Conservation (phyloP, 2,888 invertebrate species). For the Heteromurus nitidus region DNA sequence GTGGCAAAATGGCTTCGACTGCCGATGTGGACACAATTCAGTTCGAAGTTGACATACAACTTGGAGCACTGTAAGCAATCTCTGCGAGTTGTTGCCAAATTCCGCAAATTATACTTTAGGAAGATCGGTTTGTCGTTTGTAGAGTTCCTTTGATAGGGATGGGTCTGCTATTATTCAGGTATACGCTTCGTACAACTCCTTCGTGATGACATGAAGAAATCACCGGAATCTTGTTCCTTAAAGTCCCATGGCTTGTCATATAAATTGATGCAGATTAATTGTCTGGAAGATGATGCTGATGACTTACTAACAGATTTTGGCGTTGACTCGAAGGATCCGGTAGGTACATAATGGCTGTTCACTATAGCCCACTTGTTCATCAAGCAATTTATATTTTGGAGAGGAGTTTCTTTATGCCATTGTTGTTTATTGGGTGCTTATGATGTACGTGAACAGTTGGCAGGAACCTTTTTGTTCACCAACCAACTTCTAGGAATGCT, state of each 20-base stretch:
- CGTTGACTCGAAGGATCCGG: slow-evolving; percentile 46
- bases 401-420: too few species aligned
- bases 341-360: too few species aligned
- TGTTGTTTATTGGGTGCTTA: too few species aligned
- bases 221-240: slow-evolving; percentile 34
- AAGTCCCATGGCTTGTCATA: slow-evolving; percentile 28
- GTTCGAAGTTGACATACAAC: slow-evolving; percentile 11
- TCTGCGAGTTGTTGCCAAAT: background rate
- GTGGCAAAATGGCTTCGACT: slow-evolving; percentile 12
- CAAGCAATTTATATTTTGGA: background rate
- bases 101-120: too few species aligned
- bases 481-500: slow-evolving; percentile 17
- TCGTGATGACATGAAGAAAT: slow-evolving; percentile 20
- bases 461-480: slow-evolving; percentile 32
- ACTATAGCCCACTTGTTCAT: too few species aligned
- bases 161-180: too few species aligned
- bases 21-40: slow-evolving; percentile 12
- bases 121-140: too few species aligned
- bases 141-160: too few species aligned
- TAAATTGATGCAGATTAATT: slow-evolving; percentile 7
- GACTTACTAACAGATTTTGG: slow-evolving; percentile 35
- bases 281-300: slow-evolving; percentile 10
- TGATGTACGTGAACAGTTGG: slow-evolving; percentile 29
- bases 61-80: background rate
- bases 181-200: background rate